Evolutionary conservation across 2,797 vertebrate species (phyloP).

Genomic region (Odontamblyopus rebecca): DNA sequence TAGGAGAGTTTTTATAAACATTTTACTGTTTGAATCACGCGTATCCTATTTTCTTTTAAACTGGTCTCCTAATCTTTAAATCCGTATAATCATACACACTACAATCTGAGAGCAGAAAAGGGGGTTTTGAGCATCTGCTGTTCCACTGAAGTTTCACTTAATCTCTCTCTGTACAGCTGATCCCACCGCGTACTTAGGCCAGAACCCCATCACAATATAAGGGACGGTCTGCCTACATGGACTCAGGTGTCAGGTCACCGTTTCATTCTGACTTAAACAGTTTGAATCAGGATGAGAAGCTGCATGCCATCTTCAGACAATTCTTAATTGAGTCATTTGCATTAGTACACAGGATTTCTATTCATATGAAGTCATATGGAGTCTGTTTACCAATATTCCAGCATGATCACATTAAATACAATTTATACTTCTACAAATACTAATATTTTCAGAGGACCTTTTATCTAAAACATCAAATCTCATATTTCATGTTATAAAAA

Average conservation of each 20-base stretch:
- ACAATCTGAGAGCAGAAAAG: neutral
- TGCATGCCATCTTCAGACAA: neutral
- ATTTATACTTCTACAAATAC: neutral
- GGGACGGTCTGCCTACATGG: neutral
- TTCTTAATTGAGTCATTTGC: no score
- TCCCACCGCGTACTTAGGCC: constrained; percentile 17
- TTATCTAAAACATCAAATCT: neutral
- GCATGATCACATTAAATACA: constrained; percentile 3
- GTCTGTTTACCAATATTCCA: neutral
- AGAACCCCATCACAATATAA: constrained; percentile 26
- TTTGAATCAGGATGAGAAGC: neutral
- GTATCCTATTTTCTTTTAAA: neutral
- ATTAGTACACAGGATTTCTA: neutral
- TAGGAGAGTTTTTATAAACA: neutral
- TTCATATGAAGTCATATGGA: no score
- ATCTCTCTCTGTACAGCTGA: constrained; percentile 15
- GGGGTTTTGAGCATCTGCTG: constrained; percentile 26
- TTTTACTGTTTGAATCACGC: neutral
- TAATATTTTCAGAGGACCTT: neutral
- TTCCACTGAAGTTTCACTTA: constrained; percentile 28
- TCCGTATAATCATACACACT: neutral
- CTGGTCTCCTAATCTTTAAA: neutral
- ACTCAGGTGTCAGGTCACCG: neutral
- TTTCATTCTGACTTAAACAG: neutral
- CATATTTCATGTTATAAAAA: neutral